phyloP scores from a whole-genome alignment of 2,113 vertebrate genomes.

The Camelus bactrianus region DNA sequence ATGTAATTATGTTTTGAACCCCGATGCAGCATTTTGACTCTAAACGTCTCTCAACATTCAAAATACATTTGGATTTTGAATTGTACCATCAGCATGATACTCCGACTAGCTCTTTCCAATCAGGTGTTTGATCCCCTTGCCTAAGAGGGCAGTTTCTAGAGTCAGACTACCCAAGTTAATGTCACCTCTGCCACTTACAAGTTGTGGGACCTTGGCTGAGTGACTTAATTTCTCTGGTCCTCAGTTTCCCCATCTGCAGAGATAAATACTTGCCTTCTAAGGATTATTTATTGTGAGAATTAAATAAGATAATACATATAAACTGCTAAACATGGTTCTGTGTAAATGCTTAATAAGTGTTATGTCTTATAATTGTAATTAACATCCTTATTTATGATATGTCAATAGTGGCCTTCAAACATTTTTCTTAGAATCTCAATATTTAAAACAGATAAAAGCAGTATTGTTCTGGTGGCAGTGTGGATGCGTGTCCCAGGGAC shows the following conservation, averaged over 20 bases:
- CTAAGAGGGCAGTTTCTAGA: background rate
- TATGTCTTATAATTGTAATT: background rate
- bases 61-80: conserved; percentile 16
- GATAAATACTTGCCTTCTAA: background rate
- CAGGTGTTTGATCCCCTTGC: background rate
- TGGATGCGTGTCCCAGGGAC: background rate
- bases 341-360: background rate
- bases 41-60: conserved; percentile 27
- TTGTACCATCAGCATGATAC: background rate
- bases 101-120: background rate
- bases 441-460: background rate
- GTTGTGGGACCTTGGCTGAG: background rate
- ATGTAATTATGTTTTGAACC: background rate
- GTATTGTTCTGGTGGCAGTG: background rate
- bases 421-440: background rate
- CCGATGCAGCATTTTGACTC: background rate
- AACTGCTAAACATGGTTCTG: background rate
- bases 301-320: background rate
- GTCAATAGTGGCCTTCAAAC: background rate
- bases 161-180: background rate
- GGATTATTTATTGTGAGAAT: background rate
- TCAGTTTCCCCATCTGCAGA: background rate
- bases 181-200: background rate
- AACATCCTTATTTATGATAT: background rate
- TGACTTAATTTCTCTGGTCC: background rate